phyloP scores from a whole-genome alignment of 2,113 vertebrate species.

The Philantomba maxwellii region DNA sequence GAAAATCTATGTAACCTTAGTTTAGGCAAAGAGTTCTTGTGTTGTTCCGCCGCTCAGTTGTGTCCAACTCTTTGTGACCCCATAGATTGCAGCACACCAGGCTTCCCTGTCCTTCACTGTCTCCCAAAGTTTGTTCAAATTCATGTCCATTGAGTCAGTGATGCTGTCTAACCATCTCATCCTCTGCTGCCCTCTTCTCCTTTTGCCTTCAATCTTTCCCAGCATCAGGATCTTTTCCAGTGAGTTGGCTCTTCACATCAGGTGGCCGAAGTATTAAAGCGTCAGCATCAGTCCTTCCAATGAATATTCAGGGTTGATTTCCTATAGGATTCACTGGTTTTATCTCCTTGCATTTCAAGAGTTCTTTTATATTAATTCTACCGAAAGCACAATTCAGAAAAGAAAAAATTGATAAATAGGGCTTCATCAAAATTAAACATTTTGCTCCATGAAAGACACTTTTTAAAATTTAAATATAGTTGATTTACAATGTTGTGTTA shows the following conservation, averaged over 20 bases:
- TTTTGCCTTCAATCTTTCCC: neutral
- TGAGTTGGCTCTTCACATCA: neutral
- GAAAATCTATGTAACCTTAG: neutral
- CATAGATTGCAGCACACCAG: neutral
- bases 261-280: neutral
- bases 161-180: neutral
- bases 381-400: neutral
- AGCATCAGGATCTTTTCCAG: neutral
- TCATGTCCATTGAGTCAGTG: neutral
- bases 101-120: neutral
- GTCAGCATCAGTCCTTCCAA: neutral
- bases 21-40: neutral
- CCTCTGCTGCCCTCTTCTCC: neutral
- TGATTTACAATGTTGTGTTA: neutral
- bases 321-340: neutral
- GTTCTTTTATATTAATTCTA: neutral
- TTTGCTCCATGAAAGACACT: neutral
- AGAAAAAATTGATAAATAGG: neutral
- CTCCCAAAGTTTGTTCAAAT: neutral
- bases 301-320: neutral
- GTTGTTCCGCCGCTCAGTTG: fast-evolving
- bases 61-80: neutral
- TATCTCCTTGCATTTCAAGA: neutral
- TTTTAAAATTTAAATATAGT: neutral
- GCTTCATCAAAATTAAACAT: neutral